Base-by-base conservation (phyloP, 2,888 invertebrate species). In the Fragum whitleyi region DNA sequence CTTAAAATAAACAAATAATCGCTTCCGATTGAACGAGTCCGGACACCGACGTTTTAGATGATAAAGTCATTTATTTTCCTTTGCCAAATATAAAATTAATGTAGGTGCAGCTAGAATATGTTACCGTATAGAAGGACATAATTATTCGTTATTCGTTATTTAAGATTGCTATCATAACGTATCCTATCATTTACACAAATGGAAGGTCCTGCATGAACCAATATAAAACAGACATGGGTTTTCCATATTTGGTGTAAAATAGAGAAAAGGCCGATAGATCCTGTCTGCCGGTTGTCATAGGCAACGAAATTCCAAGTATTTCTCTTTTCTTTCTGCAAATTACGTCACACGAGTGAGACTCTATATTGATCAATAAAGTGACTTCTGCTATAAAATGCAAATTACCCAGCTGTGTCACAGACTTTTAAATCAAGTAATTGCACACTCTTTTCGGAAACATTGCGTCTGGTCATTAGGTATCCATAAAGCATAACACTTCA, bases 221-320 rank as follows among this genome's bases (percentile, higher is more conserved):
- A 47, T 47, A 47, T 14, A 47, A 47, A 47, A 3, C 47, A 47
- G 47, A 47, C 47, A 47, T 47, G 7, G 19, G 2, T 14, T 47
- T 47, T 47, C 47, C 47, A 47, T 47, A 47, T 47, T 47, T 47
- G 47, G 47, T 47, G 47, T 14, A 47, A 47, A 47, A 47, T 47
- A 47, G 47, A 47, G 47, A 47, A 14, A 19, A 14, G 19, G n/a
- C 19, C 47, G 47, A 47, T 47, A 47, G 47, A 47, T 14, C 47
- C 16, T 3, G 47, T 47, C 47, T 47, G 47, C 3, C 14, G 47
- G 47, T 47, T 47, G 47, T 16, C 14, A 47, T 47, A 9, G 47
- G 47, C 47, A 47, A 47, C 47, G 19, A 47, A n/a, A 47, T 47
- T 47, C 47, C 47, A 47, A 47, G 47, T 47, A 47, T 47, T 47